Evolutionary conservation across 2,888 invertebrate species (phyloP).

Genomic region (Ophion slaviceki): DNA sequence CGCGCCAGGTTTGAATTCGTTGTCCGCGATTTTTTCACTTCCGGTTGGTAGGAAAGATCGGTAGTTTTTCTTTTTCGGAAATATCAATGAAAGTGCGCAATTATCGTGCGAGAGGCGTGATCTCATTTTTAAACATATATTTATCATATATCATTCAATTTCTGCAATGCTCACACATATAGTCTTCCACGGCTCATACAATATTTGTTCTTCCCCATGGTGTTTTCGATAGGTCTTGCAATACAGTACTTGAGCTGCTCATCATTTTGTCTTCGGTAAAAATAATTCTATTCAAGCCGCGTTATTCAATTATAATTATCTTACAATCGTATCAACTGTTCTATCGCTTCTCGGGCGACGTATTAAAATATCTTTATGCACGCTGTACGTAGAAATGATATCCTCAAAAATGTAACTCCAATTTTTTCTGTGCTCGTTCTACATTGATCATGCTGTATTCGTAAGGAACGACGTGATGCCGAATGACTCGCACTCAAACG

Average conservation of each 20-base stretch:
- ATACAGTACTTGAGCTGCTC: constrained; percentile 77
- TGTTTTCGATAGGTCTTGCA: constrained; percentile 56
- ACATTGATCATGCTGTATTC: constrained; percentile 68
- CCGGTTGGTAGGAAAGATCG: no score
- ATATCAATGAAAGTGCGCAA: not conserved
- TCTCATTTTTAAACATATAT: constrained; percentile 80
- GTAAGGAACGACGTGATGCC: constrained; percentile 77
- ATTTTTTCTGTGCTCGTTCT: constrained; percentile 51
- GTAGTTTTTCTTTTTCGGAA: no score
- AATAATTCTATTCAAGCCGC: constrained; percentile 70
- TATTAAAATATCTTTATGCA: constrained; percentile 82
- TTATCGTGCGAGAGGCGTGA: constrained; percentile 9
- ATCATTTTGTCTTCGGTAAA: constrained; percentile 70
- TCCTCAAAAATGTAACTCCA: constrained; percentile 65
- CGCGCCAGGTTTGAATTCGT: no score
- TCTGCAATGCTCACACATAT: constrained; percentile 79
- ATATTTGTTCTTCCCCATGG: constrained; percentile 41
- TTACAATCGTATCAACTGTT: constrained; percentile 75
- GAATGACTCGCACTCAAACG: constrained; percentile 73
- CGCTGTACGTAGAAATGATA: constrained; percentile 70
- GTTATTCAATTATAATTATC: constrained; percentile 78
- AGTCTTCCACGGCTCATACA: constrained; percentile 69
- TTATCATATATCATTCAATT: constrained; percentile 77
- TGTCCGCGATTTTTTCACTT: no score
- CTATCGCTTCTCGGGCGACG: constrained; percentile 79